phyloP scores from a whole-genome alignment of 2,888 invertebrate genomes.

The Hirtodrosophila trivittata region DNA sequence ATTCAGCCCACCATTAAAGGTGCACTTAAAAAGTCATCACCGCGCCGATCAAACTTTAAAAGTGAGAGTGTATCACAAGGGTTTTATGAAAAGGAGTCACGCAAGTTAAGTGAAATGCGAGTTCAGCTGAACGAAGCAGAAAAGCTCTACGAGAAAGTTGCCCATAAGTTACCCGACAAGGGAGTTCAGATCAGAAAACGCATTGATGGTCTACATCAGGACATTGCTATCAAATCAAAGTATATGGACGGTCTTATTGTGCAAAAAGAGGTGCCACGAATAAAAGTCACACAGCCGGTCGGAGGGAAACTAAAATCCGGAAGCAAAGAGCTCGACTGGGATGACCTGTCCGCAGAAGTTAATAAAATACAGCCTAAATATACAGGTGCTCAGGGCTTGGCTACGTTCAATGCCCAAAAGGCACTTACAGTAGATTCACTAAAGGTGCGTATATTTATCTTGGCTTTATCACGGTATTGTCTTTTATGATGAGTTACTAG shows the following conservation, averaged over 20 bases:
- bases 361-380: conserved; percentile 79
- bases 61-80: conserved; percentile 64
- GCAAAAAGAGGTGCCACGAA: conserved; percentile 45
- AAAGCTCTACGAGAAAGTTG: conserved; percentile 72
- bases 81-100: conserved; percentile 84
- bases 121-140: conserved; percentile 83
- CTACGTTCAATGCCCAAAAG: conserved; percentile 88
- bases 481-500: conserved; percentile 73
- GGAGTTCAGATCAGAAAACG: conserved; percentile 86
- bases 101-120: conserved; percentile 84
- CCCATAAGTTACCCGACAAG: conserved; percentile 86
- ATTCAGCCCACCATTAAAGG: conserved; percentile 74
- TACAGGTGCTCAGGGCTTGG: conserved; percentile 85
- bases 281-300: conserved; percentile 13
- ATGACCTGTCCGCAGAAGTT: conserved; percentile 80
- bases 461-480: no score
- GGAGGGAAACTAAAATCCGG: conserved; percentile 17
- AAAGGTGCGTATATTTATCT: conserved; percentile 80
- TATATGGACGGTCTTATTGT: conserved; percentile 85
- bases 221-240: conserved; percentile 84
- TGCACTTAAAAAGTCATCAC: conserved; percentile 16
- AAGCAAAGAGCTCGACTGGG: conserved; percentile 68
- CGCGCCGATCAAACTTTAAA: background rate
- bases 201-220: conserved; percentile 84
- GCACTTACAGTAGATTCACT: conserved; percentile 89